phyloP scores from a whole-genome alignment of 2,888 invertebrate species.

The Molanna angustata region DNA sequence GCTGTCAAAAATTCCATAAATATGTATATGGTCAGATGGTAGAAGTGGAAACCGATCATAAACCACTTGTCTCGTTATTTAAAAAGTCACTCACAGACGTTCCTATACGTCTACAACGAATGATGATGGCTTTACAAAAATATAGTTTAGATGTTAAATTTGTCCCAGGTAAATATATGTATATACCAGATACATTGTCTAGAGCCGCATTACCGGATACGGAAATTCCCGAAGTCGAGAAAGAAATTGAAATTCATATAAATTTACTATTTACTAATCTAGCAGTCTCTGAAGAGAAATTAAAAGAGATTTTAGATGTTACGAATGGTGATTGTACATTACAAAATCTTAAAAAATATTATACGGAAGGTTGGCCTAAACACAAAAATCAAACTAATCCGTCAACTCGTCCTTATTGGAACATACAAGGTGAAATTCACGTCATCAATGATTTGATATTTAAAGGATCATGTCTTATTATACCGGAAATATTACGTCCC shows the following conservation, averaged over 20 bases:
- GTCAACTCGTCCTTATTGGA: background rate
- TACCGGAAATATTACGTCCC: slow-evolving; percentile 26
- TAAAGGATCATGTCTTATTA: slow-evolving; percentile 27
- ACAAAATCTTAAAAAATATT: background rate
- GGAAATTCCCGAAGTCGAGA: background rate
- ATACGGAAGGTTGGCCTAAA: background rate
- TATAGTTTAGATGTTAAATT: slow-evolving; percentile 32
- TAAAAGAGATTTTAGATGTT: background rate
- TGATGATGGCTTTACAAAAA: slow-evolving; percentile 32
- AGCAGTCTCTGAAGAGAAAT: background rate
- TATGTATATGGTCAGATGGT: slow-evolving; percentile 35
- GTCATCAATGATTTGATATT: slow-evolving; percentile 17
- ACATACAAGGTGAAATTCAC: background rate
- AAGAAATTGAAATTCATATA: background rate
- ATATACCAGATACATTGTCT: slow-evolving; percentile 30
- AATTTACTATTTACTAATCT: background rate
- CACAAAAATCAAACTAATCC: background rate
- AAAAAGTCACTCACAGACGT: slow-evolving; percentile 32
- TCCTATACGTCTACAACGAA: slow-evolving; percentile 33
- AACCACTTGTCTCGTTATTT: slow-evolving; percentile 36
- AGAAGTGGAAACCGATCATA: slow-evolving; percentile 36
- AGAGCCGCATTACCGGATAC: slow-evolving; percentile 7
- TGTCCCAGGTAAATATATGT: slow-evolving; percentile 14
- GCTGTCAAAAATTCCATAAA: slow-evolving; percentile 34
- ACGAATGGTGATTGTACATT: background rate